Evolutionary conservation across 2,113 vertebrate genomes (phyloP).

Genomic region (Otis tarda): DNA sequence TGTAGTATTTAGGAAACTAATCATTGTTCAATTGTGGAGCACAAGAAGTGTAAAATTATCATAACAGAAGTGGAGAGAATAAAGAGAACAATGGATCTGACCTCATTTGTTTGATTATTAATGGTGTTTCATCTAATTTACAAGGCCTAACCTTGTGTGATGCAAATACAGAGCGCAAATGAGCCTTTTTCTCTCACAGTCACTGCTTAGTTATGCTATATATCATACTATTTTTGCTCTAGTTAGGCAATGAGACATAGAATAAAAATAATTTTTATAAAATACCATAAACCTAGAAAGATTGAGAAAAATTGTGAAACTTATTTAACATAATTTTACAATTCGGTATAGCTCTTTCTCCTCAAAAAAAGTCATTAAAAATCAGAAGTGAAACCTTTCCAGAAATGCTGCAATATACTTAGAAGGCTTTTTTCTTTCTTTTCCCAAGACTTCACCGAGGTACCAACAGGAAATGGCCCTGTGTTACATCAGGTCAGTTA

Average conservation of each 20-base stretch:
- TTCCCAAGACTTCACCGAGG: background rate
- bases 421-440: background rate
- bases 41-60: slow-evolving; percentile 73
- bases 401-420: background rate
- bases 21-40: slow-evolving; percentile 76
- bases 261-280: background rate
- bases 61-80: slow-evolving; percentile 69
- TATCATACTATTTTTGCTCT: slow-evolving; percentile 44
- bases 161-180: slow-evolving; percentile 18
- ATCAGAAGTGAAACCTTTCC: background rate
- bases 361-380: background rate
- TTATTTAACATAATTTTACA: background rate
- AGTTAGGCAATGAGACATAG: background rate
- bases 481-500: rapidly evolving
- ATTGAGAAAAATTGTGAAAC: background rate
- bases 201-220: slow-evolving; percentile 64
- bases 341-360: background rate
- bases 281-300: background rate
- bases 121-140: slow-evolving; percentile 58
- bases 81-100: slow-evolving; percentile 64
- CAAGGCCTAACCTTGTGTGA: slow-evolving; percentile 56
- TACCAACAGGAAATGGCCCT: background rate
- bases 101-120: slow-evolving; percentile 74
- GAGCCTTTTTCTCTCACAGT: slow-evolving; percentile 62
- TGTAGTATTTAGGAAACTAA: slow-evolving; percentile 79